Evolutionary conservation across 2,797 vertebrate genomes (phyloP), one percentile per base, ranked within the genome.

Genomic region (Nothura maculosa): DNA sequence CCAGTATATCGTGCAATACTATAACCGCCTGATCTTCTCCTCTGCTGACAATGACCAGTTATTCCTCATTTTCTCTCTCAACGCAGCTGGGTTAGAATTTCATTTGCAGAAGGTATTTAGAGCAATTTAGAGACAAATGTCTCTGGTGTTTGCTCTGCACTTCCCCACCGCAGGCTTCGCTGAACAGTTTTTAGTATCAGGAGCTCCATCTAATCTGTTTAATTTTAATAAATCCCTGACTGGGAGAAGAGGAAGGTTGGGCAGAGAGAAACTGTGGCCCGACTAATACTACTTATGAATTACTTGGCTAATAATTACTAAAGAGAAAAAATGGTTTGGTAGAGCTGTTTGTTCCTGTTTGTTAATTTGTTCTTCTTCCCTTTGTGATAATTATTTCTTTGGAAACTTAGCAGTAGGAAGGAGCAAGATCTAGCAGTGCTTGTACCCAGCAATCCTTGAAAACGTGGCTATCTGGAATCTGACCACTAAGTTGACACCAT

Each of bases 221-320:
- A 97, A 97, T 98, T 98, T 98, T 97, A 98, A 98, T 98, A 98
- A 98, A 98, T 98, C 98, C 97, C 97, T 97, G 97, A 95, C 97
- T 98, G 97, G 97, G 97, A 98, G 94, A 97, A 92, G 88, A 96
- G 96, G 85, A 91, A 93, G 89, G 67, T 63, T 91, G 82, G 81
- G 94, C 92, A 78, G 79, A 91, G 91, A 94, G 96, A 94, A 94
- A 96, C 96, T 95, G 90, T 95, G 95, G 93, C 96, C 92, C 47
- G 69, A 95, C 96, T 97, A 97, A 97, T 97, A 94, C 95, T 96
- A 94, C 97, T 97, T 97, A 97, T 96, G 96, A 98, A 97, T 97
- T 96, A 94, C 97, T 97, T 87, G 92, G 81, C 92, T 97, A 93
- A 94, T 97, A 97, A 97, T 96, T 94, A 93, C 89, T 94, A 74